Conservation (phyloP, 2,888 invertebrate genomes). For the Deroplatys truncata region DNA sequence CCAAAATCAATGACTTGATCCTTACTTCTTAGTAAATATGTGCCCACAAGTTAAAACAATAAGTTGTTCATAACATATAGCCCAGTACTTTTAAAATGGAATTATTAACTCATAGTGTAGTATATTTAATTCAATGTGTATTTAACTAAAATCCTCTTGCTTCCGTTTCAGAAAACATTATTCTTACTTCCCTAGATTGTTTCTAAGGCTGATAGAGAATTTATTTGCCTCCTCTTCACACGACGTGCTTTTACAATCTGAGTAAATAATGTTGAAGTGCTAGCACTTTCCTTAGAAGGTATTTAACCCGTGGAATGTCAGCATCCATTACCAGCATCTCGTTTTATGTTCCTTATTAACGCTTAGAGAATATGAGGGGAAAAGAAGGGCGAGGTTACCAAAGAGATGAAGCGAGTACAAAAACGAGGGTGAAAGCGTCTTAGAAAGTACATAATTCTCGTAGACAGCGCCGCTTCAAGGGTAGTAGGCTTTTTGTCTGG, state of each 20-base stretch:
- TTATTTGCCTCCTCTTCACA: neutral
- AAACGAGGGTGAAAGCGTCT: neutral
- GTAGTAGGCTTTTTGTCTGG: neutral
- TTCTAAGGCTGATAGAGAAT: neutral
- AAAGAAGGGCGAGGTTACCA: neutral
- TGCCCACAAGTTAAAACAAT: no score
- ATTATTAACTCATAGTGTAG: no score
- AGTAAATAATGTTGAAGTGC: neutral
- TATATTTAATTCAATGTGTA: no score
- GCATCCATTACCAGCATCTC: neutral
- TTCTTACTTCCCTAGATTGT: neutral
- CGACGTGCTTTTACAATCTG: neutral
- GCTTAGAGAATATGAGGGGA: neutral
- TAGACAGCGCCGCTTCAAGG: neutral
- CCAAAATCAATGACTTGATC: no score
- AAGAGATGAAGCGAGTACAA: neutral
- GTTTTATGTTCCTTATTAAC: neutral
- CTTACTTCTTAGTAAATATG: no score
- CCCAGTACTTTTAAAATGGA: no score
- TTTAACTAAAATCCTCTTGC: no score
- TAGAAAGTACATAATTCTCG: neutral
- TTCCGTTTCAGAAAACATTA: no score
- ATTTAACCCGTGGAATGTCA: neutral
- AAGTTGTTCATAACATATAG: no score
- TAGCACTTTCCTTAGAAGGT: neutral